A percentile compares a stretch with the other conserved stretches of the same genome.
Conservation (phyloP, 2,888 invertebrate genomes). For the Mythimna ferrago region DNA sequence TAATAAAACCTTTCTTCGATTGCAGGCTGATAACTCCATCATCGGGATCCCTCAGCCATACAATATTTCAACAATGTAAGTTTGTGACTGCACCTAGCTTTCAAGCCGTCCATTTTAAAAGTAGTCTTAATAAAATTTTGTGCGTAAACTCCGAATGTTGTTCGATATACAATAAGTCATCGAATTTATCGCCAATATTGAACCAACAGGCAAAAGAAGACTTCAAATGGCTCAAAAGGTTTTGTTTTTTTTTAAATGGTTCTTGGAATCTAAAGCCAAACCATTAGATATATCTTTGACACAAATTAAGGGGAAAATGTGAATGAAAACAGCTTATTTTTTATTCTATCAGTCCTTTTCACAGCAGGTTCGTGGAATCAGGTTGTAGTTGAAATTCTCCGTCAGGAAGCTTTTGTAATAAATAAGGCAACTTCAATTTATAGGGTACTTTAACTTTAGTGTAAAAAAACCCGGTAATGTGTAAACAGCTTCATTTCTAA, state of each 20-base stretch:
- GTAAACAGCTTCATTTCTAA: too few relatives aligned
- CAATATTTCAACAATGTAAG: not conserved
- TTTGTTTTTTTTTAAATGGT: not conserved
- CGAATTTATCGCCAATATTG: not conserved
- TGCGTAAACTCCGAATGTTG: not conserved
- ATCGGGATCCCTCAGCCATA: not conserved
- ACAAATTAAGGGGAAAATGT: not conserved
- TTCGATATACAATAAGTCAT: not conserved
- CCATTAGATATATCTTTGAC: not conserved
- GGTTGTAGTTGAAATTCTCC: too few relatives aligned
- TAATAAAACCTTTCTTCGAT: not conserved
- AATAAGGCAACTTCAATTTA: not conserved
- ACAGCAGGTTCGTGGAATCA: too few relatives aligned
- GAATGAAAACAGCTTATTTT: not conserved
- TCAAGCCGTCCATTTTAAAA: not conserved
- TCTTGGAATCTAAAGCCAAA: not conserved
- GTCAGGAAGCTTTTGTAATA: not conserved
- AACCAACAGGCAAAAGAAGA: not conserved
- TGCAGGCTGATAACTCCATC: not conserved
- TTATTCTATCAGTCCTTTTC: not conserved
- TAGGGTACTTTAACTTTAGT: too few relatives aligned
- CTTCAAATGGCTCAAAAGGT: slow-evolving; percentile 1
- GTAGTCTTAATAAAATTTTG: not conserved
- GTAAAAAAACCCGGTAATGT: too few relatives aligned
- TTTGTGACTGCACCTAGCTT: not conserved